phyloP scores from a whole-genome alignment of 2,888 invertebrate species.

The Hypsopygia costalis region DNA sequence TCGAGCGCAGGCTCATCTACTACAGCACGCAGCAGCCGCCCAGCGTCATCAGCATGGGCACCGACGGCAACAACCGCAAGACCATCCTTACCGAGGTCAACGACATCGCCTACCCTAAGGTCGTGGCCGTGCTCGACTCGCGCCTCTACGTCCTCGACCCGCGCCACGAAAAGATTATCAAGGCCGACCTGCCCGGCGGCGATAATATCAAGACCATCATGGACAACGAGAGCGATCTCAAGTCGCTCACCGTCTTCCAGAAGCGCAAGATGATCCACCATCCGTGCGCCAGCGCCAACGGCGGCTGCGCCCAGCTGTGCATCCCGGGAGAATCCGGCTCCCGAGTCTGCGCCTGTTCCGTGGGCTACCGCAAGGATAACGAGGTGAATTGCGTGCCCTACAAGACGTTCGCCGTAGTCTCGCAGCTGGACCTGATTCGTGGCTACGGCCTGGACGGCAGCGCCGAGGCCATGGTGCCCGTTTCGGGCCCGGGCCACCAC shows the following conservation, averaged over 20 bases:
- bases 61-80: conserved; percentile 85
- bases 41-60: conserved; percentile 85
- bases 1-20: conserved; percentile 91
- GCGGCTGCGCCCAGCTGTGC: conserved; percentile 97
- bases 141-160: conserved; percentile 94
- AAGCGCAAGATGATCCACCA: conserved; percentile 91
- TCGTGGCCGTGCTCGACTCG: conserved; percentile 90
- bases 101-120: conserved; percentile 88
- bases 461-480: conserved; percentile 96
- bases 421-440: conserved; percentile 92
- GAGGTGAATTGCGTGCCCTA: conserved; percentile 89
- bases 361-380: conserved; percentile 91
- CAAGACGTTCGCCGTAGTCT: conserved; percentile 95
- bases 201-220: conserved; percentile 87
- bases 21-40: conserved; percentile 91
- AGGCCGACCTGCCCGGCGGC: conserved; percentile 90
- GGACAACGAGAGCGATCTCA: conserved; percentile 93
- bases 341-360: conserved; percentile 92
- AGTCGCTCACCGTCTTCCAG: conserved; percentile 92
- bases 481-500: conserved; percentile 93
- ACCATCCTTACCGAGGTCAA: conserved; percentile 85
- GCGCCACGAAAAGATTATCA: conserved; percentile 92
- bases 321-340: conserved; percentile 90
- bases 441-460: conserved; percentile 93
- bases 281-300: conserved; percentile 92